phyloP scores from a whole-genome alignment of 2,888 invertebrate species.

The Chymomyza amoena region DNA sequence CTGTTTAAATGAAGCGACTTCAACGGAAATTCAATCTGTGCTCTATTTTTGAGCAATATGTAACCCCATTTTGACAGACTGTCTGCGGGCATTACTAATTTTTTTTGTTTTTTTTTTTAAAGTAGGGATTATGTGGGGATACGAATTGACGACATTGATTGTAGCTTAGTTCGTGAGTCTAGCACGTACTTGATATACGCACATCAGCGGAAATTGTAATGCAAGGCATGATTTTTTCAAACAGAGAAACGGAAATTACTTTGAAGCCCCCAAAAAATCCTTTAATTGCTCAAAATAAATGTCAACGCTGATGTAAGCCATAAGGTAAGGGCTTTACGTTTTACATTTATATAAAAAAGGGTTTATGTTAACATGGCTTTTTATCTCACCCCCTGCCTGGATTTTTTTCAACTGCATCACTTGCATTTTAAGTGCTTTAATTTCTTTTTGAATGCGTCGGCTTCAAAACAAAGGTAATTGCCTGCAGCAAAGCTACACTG shows the following conservation, averaged over 20 bases:
- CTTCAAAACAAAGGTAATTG: conserved; percentile 11
- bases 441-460: conserved; percentile 13
- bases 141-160: neutral
- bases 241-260: conserved; percentile 41
- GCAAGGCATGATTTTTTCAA: conserved; percentile 23
- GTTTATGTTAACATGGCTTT: conserved; percentile 10
- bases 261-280: conserved; percentile 39
- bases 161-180: neutral
- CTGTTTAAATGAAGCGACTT: conserved; percentile 56
- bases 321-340: neutral
- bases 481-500: neutral
- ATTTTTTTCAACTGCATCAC: conserved; percentile 29
- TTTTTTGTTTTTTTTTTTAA: neutral
- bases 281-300: conserved; percentile 39
- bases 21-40: conserved; percentile 66
- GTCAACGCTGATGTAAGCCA: neutral
- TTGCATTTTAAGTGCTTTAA: conserved; percentile 48
- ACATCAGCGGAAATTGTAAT: conserved; percentile 54
- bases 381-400: conserved; percentile 26
- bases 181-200: conserved; percentile 5
- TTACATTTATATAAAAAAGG: neutral
- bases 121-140: neutral
- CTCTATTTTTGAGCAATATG: conserved; percentile 53
- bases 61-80: neutral
- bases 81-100: neutral